Conservation (phyloP, 2,113 vertebrate genomes). For the Pionites leucogaster region DNA sequence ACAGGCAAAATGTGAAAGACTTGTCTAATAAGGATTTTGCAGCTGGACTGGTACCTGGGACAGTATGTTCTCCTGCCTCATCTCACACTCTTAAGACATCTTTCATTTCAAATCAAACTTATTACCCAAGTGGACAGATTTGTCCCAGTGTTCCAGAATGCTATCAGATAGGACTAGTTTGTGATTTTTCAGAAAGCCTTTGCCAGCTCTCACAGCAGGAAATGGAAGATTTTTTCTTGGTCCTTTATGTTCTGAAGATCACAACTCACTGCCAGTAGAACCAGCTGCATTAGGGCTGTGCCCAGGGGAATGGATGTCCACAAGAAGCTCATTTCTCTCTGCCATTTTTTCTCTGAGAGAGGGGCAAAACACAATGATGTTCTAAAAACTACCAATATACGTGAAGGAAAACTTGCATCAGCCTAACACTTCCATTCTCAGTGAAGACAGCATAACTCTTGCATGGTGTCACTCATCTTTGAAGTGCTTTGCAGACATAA, state of each 20-base stretch:
- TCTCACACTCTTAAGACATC: neutral
- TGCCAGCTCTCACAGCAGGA: conserved; percentile 50
- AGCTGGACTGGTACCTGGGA: neutral
- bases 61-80: neutral
- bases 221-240: conserved; percentile 38
- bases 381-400: neutral
- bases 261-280: neutral
- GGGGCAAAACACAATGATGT: neutral
- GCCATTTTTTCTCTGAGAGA: neutral
- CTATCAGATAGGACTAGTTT: neutral
- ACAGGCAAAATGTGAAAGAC: neutral
- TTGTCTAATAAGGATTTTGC: neutral
- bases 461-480: neutral
- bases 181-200: conserved; percentile 52
- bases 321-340: neutral
- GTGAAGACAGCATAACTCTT: neutral
- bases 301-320: neutral
- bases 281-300: neutral
- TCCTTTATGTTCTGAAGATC: conserved; percentile 25
- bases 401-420: neutral
- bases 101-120: conserved; percentile 50
- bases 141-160: conserved; percentile 46
- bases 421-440: neutral
- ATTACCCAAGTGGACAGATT: conserved; percentile 56
- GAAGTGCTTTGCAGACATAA: conserved; percentile 7